Percentiles rank a stretch among this genome's conserved stretches.
phyloP scores from a whole-genome alignment of 2,113 vertebrate genomes.

The Oreocharis arfaki region DNA sequence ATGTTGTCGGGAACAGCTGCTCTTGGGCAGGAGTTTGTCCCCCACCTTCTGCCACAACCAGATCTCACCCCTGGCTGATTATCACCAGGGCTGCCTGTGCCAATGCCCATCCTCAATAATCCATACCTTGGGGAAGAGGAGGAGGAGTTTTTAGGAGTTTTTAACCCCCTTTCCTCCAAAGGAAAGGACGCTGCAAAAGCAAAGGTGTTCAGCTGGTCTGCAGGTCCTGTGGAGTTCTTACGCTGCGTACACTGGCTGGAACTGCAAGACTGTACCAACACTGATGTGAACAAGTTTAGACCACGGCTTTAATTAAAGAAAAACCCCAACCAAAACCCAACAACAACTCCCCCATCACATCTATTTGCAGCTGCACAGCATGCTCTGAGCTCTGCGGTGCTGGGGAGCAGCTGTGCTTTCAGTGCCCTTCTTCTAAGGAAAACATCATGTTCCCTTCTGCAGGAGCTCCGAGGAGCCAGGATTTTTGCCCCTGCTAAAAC shows the following conservation, averaged over 20 bases:
- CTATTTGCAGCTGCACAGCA: not conserved
- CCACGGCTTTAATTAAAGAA: not conserved
- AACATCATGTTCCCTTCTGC: constrained; percentile 12
- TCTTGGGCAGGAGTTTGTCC: not conserved
- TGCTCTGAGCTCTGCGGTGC: not conserved
- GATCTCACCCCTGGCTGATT: not conserved
- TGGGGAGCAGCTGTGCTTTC: not conserved
- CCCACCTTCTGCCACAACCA: not conserved
- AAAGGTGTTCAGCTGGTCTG: not conserved
- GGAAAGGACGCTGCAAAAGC: not conserved
- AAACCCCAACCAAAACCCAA: not conserved
- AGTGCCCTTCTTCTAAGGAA: not conserved
- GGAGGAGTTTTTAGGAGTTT: not conserved
- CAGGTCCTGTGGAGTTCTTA: not conserved
- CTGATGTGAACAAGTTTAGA: not conserved
- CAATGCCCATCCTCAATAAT: not conserved
- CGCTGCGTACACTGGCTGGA: not conserved
- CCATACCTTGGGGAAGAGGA: accelerated
- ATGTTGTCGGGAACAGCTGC: not conserved
- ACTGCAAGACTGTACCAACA: not conserved
- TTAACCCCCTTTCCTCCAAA: not conserved
- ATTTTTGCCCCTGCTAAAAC: constrained; percentile 10
- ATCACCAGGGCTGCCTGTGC: not conserved
- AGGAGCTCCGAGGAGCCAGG: not conserved
- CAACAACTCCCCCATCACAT: not conserved